phyloP scores from a whole-genome alignment of 2,797 vertebrate genomes.

The Glyptemys insculpta region DNA sequence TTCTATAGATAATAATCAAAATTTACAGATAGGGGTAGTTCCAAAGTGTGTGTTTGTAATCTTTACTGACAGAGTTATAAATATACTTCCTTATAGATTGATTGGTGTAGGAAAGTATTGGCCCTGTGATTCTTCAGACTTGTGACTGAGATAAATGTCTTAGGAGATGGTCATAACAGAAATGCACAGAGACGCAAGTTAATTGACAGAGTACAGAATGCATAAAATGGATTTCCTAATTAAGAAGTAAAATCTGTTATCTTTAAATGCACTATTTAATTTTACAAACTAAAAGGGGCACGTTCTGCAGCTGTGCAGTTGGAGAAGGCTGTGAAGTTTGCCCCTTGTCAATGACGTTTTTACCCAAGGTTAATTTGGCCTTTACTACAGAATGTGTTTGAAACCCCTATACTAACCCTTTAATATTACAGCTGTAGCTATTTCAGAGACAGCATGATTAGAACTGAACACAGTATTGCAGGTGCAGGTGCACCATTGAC shows the following conservation, averaged over 20 bases:
- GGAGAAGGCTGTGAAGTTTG: not conserved
- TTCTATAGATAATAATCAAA: too few relatives aligned
- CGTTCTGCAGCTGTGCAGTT: not conserved
- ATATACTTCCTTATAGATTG: not conserved
- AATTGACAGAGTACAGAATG: not conserved
- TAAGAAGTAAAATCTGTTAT: not conserved
- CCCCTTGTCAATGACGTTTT: not conserved
- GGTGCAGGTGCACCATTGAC: not conserved
- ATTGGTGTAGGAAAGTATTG: not conserved
- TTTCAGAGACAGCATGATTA: not conserved
- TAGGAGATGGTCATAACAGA: not conserved
- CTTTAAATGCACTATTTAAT: not conserved
- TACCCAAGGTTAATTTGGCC: not conserved
- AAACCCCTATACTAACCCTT: not conserved
- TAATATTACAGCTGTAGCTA: rapidly evolving
- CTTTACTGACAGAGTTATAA: not conserved
- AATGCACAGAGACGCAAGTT: not conserved
- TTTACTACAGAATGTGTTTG: not conserved
- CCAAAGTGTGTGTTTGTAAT: not conserved
- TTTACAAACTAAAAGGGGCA: not conserved
- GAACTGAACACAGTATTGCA: not conserved
- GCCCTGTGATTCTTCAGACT: rapidly evolving
- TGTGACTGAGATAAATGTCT: not conserved
- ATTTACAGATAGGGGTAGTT: not conserved
- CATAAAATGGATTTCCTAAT: not conserved